Base-by-base conservation (phyloP, 1,140 invertebrate genomes). In the Apis florea region DNA sequence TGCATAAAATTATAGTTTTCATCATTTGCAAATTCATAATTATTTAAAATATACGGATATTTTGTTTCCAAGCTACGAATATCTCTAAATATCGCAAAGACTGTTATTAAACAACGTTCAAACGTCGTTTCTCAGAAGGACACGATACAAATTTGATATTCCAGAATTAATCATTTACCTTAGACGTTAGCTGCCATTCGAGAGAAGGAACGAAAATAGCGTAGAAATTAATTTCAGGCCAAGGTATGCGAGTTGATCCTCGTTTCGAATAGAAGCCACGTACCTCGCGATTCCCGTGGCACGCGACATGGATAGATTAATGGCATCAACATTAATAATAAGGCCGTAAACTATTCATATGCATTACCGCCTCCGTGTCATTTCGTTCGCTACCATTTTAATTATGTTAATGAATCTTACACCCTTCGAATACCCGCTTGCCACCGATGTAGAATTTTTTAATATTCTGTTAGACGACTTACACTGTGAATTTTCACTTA, bases 241-340 rank as follows among this genome's bases (percentile, higher is more conserved):
- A 56, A 40, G 61, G 15, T 70, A 40, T 19, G 68, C 56, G 21
- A 47, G 26, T 73, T 59, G 71, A 83, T 61, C 83, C 67, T 54
- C 24, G 58, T 26, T 73, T 73, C 76, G 61, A 69, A 73, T 66
- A 72, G 67, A 76, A 73, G 17, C 74, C 56, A 26, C 73, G 69
- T 58, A n/a, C 21, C 51, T 68, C 47, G 47, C 66, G 58, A 84
- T 64, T 86, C 72, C 78, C 53, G 49, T 83, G 76, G 70, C 54
- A 82, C 79, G 59, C 58, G 66, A 77, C 66, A 80, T 61, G 72
- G 82, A 78, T 83, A 80, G 54, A 85, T 87, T 83, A 87, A 87
- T 80, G 71, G 47, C 74, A 83, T 81, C 83, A 84, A 83, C 85
- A 86, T 86, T 84, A 85, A 59, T 85, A 87, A 78, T 84, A 81